A percentile compares a stretch with the other conserved stretches of the same genome.
Evolutionary conservation across 2,113 vertebrate species (phyloP).

Genomic region (Melozone crissalis): DNA sequence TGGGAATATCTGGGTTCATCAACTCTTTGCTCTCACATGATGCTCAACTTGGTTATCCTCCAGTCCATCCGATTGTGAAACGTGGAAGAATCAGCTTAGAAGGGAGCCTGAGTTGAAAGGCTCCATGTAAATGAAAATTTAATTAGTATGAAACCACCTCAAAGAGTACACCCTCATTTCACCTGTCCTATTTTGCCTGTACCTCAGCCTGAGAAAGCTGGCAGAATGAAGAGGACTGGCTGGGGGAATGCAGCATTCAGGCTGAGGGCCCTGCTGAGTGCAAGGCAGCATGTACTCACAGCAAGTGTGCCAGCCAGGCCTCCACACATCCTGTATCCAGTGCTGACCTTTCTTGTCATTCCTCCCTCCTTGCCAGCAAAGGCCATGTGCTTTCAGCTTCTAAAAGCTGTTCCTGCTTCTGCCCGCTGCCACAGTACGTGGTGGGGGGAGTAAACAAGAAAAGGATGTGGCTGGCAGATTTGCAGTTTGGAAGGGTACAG

Average conservation of each 20-base stretch:
- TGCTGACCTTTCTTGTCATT: not conserved
- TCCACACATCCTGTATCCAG: fast-evolving
- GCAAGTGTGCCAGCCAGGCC: fast-evolving
- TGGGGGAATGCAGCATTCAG: not conserved
- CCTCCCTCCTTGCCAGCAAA: not conserved
- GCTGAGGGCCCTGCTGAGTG: not conserved
- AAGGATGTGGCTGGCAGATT: not conserved
- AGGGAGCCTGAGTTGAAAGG: not conserved
- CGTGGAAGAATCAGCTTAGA: fast-evolving
- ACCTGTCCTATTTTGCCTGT: not conserved
- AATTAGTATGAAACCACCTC: slow-evolving; percentile 26
- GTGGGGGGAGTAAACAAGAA: no score
- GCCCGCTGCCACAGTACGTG: not conserved
- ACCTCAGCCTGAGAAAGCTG: not conserved
- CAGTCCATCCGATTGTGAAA: not conserved
- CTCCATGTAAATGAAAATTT: not conserved
- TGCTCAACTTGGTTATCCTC: not conserved
- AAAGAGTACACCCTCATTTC: not conserved
- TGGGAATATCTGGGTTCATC: not conserved
- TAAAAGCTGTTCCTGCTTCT: not conserved
- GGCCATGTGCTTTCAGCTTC: not conserved
- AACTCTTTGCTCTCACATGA: not conserved
- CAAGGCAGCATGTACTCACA: not conserved
- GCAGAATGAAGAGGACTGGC: not conserved
- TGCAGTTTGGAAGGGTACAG: not conserved